Conservation (phyloP, 2,888 invertebrate species). For the Lepetodrilus schrolli region DNA sequence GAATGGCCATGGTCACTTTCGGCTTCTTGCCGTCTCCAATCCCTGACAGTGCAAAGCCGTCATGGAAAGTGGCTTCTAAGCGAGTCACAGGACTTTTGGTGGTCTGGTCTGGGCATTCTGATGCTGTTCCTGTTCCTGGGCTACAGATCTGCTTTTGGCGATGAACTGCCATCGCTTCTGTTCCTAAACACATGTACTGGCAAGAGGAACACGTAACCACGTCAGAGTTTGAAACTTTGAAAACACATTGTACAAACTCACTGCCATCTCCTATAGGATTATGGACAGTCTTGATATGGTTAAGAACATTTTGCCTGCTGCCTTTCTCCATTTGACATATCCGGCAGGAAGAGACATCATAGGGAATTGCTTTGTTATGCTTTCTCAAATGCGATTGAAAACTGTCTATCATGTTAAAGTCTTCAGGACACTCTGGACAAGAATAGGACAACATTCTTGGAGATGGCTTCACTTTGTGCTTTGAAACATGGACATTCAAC, state of each 20-base stretch:
- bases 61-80: too few relatives aligned
- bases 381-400: conserved; percentile 3
- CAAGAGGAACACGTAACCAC: neutral
- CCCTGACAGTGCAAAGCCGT: too few relatives aligned
- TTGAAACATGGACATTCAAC: neutral
- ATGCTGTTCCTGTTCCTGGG: too few relatives aligned
- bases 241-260: neutral
- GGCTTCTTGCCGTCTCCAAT: too few relatives aligned
- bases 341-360: neutral
- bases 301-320: neutral
- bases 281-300: neutral
- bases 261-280: neutral
- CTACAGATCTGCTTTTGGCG: neutral
- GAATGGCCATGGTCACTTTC: neutral
- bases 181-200: neutral
- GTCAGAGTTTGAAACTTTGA: neutral
- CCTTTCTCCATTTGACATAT: neutral
- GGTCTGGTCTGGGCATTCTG: neutral
- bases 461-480: neutral
- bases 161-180: neutral
- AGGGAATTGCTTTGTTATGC: neutral
- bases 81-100: neutral
- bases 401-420: neutral
- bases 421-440: conserved; percentile 5
- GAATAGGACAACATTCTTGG: neutral